phyloP scores from a whole-genome alignment of 2,113 vertebrate species.

The Sturnira hondurensis region DNA sequence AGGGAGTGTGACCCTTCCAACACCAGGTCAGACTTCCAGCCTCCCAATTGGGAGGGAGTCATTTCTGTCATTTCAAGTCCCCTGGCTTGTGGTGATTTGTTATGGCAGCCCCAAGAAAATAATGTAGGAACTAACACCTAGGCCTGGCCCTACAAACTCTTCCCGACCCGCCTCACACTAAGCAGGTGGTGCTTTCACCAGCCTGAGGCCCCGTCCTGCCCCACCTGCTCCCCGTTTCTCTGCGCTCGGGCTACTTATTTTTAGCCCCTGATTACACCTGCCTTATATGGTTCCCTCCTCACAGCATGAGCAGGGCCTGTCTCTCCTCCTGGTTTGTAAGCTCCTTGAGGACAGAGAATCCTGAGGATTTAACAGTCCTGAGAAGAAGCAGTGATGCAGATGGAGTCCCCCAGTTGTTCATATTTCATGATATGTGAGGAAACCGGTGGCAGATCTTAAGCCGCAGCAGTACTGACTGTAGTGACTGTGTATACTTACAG shows the following conservation, averaged over 20 bases:
- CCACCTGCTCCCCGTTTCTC: neutral
- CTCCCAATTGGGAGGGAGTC: neutral
- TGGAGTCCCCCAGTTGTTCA: neutral
- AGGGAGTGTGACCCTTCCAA: neutral
- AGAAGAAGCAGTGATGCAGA: neutral
- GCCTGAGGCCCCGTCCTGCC: neutral
- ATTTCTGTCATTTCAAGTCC: neutral
- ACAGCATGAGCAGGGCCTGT: neutral
- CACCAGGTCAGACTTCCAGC: neutral
- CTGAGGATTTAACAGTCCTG: constrained; percentile 38
- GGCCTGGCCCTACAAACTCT: neutral
- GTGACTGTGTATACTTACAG: neutral
- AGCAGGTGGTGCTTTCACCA: neutral
- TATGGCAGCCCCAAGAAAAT: neutral
- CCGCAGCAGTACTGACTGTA: neutral
- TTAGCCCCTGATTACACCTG: constrained; percentile 50
- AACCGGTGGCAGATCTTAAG: neutral
- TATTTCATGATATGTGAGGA: constrained; percentile 25
- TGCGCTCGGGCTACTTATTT: constrained; percentile 39
- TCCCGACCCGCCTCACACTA: neutral
- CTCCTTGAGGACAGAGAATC: constrained; percentile 67
- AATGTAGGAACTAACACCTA: neutral
- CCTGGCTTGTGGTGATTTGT: neutral
- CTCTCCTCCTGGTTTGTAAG: constrained; percentile 14
- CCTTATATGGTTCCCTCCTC: constrained; percentile 51